phyloP scores from a whole-genome alignment of 2,113 vertebrate genomes.

The Atlantisia rogersi region DNA sequence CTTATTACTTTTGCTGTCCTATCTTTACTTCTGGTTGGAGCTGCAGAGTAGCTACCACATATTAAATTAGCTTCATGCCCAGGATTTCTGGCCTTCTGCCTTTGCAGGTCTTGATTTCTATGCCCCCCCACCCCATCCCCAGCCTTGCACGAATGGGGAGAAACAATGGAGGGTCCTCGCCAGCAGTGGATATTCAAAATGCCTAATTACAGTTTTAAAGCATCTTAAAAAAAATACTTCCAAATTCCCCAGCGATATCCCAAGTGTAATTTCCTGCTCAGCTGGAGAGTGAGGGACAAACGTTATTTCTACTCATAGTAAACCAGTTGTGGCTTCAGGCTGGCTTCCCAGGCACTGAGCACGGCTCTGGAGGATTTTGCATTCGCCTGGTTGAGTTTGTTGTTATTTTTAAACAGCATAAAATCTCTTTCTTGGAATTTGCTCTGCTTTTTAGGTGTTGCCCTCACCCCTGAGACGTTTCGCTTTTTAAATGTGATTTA shows the following conservation, averaged over 20 bases:
- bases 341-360: neutral
- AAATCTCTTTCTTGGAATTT: slow-evolving; percentile 7
- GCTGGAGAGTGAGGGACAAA: neutral
- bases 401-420: neutral
- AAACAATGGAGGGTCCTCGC: neutral
- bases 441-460: neutral
- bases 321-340: neutral
- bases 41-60: rapidly evolving
- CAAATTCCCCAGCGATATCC: neutral
- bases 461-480: neutral
- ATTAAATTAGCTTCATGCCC: neutral
- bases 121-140: too few species aligned
- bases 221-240: neutral
- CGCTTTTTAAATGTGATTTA: neutral
- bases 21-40: neutral
- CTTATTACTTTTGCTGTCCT: neutral
- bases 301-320: neutral
- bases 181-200: neutral
- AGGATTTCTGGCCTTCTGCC: neutral
- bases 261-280: neutral
- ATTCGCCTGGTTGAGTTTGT: neutral
- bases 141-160: neutral
- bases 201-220: neutral
- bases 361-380: neutral
- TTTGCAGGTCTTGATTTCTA: neutral